Evolutionary conservation across 1,140 invertebrate genomes (phyloP), one percentile per base, ranked within the genome.

Genomic region (Panulirus ornatus): DNA sequence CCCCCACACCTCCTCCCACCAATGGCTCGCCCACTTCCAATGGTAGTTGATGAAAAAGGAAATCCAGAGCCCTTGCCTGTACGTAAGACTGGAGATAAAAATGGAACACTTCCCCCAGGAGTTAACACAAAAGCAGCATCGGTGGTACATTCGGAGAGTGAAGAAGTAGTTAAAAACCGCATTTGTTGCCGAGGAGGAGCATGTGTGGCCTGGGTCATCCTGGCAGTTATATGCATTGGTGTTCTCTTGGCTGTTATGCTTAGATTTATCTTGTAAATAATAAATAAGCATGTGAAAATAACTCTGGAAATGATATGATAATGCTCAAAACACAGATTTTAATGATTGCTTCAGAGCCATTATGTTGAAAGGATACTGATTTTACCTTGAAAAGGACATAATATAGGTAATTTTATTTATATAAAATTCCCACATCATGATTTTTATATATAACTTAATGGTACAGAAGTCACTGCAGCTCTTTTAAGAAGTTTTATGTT

Each of bases 201-300:
- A 14, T 93, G 93, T 30, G 93, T 94, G 27, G 89, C 93, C 0
- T 93, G 93, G 92, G 93, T 94, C 63, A 93, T 94, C 78, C 82
- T 94, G 42, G 93, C 92, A n/a, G 93, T 94, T 14, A 92, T 94
- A 8, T 93, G 92, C 19, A 89, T 94, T 22, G 93, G 93, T 27
- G 93, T 94, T 40, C 88, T 94, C 8, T 82, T 93, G 11, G 93
- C 93, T 22, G 92, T 94, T 22, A 93, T 93, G 92, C 93, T 93
- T 36, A 91, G 88, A 36, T 93, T 93, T 51, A 93, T 92, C 47
- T 75, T 92, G 30, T 91, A 91, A 81, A 16, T n/a, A n/a, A 2
- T 76, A 70, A 34, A 11, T 22, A 22, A 11, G 11, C 51, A 58
- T 22, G 51, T n/a, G n/a, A n/a, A n/a, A n/a, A n/a, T n/a, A n/a